phyloP scores from a whole-genome alignment of 2,797 vertebrate species.

The Mareca strepera region DNA sequence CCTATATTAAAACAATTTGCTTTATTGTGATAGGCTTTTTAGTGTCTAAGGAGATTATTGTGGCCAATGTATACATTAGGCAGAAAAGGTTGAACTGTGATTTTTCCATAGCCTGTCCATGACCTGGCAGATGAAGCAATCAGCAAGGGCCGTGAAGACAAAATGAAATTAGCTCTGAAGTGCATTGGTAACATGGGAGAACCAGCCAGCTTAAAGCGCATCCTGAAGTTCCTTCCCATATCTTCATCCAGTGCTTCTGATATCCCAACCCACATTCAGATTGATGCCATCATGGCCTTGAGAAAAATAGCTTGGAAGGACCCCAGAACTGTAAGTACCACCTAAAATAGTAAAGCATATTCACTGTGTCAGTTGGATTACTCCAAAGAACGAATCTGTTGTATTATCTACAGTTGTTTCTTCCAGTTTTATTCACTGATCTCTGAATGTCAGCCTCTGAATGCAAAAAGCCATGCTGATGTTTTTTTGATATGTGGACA shows the following conservation, averaged over 20 bases:
- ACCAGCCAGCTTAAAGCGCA: constrained; percentile 83
- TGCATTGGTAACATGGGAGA: constrained; percentile 89
- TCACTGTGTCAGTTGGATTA: background rate
- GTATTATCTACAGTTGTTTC: background rate
- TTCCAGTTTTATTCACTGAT: background rate
- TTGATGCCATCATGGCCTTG: constrained; percentile 84
- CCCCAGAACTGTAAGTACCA: constrained; percentile 79
- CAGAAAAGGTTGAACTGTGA: background rate
- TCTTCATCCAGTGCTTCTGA: constrained; percentile 76
- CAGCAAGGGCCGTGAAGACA: constrained; percentile 74
- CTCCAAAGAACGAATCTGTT: background rate
- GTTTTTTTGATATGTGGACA: background rate
- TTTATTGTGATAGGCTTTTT: background rate
- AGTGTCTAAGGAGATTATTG: background rate
- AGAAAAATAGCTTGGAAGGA: constrained; percentile 83
- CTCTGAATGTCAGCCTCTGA: background rate
- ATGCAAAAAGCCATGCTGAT: background rate
- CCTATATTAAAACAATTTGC: background rate
- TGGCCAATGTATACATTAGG: background rate
- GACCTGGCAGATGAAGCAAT: constrained; percentile 80
- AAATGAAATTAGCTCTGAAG: constrained; percentile 84
- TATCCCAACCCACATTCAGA: constrained; percentile 76
- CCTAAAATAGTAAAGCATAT: background rate
- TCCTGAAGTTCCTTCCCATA: constrained; percentile 84
- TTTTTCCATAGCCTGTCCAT: constrained; percentile 82